Evolutionary conservation across 2,888 invertebrate species (phyloP).

Genomic region (Leptopterna dolabrata): DNA sequence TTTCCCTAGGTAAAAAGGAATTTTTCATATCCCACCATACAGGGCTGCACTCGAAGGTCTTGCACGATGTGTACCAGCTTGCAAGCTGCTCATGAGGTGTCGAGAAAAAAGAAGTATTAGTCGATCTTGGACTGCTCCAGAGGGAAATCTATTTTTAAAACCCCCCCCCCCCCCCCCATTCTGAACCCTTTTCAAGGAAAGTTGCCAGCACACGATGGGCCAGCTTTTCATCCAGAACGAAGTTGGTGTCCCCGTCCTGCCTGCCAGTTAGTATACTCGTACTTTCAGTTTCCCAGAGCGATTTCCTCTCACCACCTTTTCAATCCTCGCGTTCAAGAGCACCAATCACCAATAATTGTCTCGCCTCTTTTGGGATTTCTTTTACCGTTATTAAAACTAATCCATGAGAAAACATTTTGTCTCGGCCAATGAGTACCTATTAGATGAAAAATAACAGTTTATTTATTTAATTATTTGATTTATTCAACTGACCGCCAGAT

Average conservation of each 20-base stretch:
- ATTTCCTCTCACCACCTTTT: background rate
- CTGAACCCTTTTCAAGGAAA: background rate
- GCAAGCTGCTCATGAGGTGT: background rate
- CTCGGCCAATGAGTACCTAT: too few relatives aligned
- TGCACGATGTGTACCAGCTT: background rate
- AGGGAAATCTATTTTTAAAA: constrained; percentile 46
- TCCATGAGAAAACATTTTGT: too few relatives aligned
- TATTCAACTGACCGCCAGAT: too few relatives aligned
- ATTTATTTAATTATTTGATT: too few relatives aligned
- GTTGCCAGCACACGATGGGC: background rate
- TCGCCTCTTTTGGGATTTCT: background rate
- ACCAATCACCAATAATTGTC: background rate
- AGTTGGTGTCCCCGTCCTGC: background rate
- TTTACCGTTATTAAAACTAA: too few relatives aligned
- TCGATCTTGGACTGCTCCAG: constrained; percentile 12
- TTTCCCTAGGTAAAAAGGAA: background rate
- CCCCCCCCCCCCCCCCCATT: background rate
- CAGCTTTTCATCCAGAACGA: background rate
- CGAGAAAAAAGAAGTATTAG: constrained; percentile 31
- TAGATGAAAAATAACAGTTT: too few relatives aligned
- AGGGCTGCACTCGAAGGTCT: background rate
- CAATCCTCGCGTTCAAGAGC: background rate
- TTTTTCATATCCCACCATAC: background rate
- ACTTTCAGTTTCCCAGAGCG: background rate
- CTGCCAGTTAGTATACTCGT: background rate